These are phyloP conservation scores for Trichogramma pretiosum DNA, from an alignment of 1,140 invertebrate species.

Conservation along the genomic window DNA sequence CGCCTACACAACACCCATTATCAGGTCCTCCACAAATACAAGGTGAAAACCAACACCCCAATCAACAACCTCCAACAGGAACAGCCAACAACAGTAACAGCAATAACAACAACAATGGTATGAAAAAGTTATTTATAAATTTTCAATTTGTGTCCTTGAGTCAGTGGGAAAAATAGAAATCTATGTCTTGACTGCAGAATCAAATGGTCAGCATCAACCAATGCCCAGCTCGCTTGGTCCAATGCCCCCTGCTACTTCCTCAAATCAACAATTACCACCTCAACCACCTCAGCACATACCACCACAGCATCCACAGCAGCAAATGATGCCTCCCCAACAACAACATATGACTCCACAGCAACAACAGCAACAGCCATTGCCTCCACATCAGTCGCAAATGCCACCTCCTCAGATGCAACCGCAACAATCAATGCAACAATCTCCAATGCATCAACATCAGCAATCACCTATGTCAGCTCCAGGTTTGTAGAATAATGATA, in stretches of 20 bases:
- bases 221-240: constrained; percentile 3
- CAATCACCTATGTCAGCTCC: constrained; percentile 17
- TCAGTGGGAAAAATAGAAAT: no score
- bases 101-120: constrained; percentile 16
- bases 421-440: constrained; percentile 14
- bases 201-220: not conserved
- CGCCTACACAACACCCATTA: not conserved
- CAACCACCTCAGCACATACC: constrained; percentile 7
- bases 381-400: constrained; percentile 5
- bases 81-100: constrained; percentile 10
- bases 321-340: constrained; percentile 3
- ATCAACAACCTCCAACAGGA: no score
- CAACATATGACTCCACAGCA: constrained; percentile 15
- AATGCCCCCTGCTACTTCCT: not conserved
- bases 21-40: not conserved
- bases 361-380: constrained; percentile 10
- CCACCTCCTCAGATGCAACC: constrained; percentile 22
- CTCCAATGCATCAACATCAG: constrained; percentile 15
- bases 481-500: not conserved
- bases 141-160: no score
- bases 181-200: constrained; percentile 3
- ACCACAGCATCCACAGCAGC: constrained; percentile 8
- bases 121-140: no score
- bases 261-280: constrained; percentile 8
- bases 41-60: no score